phyloP scores from a whole-genome alignment of 2,797 vertebrate species.

The Eurystomus glaucurus region DNA sequence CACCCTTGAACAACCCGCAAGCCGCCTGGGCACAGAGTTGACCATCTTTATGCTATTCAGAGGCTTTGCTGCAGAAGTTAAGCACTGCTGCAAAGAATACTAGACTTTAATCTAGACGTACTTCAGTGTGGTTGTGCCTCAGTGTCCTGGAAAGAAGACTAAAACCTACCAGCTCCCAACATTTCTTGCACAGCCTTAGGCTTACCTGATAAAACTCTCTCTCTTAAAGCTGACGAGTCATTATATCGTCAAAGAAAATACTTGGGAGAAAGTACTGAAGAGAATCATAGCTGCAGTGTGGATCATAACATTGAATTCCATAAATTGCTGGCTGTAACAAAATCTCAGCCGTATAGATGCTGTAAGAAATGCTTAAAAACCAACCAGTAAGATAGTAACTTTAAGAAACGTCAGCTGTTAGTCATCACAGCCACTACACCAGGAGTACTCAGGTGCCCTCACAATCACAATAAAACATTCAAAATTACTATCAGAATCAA shows the following conservation, averaged over 20 bases:
- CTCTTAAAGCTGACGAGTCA: background rate
- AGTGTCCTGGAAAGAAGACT: background rate
- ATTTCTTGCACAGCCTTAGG: background rate
- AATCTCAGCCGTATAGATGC: background rate
- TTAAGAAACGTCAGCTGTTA: background rate
- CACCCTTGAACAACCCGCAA: conserved; percentile 27
- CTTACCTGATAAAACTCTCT: background rate
- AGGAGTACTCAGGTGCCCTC: background rate
- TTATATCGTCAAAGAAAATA: background rate
- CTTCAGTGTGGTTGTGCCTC: background rate
- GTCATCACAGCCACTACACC: background rate
- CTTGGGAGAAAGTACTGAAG: accelerated
- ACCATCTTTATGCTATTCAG: background rate
- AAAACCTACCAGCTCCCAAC: background rate
- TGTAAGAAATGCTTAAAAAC: background rate
- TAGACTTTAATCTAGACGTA: background rate
- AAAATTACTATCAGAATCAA: background rate
- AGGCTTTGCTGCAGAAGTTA: background rate
- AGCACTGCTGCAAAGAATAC: background rate
- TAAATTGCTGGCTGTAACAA: background rate
- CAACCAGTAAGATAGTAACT: background rate
- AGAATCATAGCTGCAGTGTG: background rate
- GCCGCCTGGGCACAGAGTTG: background rate
- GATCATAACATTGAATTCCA: background rate
- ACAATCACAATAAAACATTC: background rate